These are phyloP conservation scores for Nematostella vectensis DNA, from an alignment of 92 coral and sea anemone genomes.

Conservation along the genomic window DNA sequence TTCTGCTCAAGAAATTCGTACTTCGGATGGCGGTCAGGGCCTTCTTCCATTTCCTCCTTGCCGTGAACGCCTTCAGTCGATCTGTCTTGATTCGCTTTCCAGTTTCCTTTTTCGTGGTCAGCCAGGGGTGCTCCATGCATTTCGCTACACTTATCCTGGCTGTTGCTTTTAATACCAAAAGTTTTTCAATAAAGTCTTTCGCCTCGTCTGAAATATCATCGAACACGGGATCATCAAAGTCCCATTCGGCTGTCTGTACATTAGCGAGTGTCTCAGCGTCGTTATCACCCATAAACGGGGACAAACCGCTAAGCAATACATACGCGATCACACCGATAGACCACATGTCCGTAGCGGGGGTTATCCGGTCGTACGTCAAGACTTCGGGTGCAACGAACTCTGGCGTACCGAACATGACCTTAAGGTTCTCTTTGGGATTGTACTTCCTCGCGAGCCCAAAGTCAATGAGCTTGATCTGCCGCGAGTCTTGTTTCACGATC, in stretches of 20 bases:
- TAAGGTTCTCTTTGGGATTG: slow-evolving; percentile 81
- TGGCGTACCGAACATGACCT: slow-evolving; percentile 99
- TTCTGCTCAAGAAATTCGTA: slow-evolving; percentile 90
- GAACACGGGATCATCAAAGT: slow-evolving; percentile 94
- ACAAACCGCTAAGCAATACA: slow-evolving; percentile 87
- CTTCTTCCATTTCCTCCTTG: slow-evolving; percentile 92
- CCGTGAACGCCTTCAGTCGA: slow-evolving; percentile 96
- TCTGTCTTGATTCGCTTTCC: slow-evolving; percentile 83
- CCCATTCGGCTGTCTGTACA: slow-evolving; percentile 90
- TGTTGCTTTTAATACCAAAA: slow-evolving; percentile 57
- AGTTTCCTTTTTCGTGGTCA: slow-evolving; percentile 58
- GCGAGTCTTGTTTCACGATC: slow-evolving; percentile 85
- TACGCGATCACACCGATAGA: slow-evolving; percentile 98
- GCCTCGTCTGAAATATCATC: slow-evolving; percentile 85
- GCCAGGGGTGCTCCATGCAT: slow-evolving; percentile 76
- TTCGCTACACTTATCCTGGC: slow-evolving; percentile 60
- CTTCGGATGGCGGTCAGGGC: slow-evolving; percentile 98
- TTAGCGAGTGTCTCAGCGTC: slow-evolving; percentile 94
- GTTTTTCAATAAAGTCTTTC: slow-evolving; percentile 71
- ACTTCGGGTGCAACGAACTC: slow-evolving; percentile 99
- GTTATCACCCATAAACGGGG: slow-evolving; percentile 96
- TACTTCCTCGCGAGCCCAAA: slow-evolving; percentile 92
- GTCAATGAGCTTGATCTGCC: slow-evolving; percentile 91
- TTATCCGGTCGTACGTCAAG: slow-evolving; percentile 79
- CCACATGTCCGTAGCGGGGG: slow-evolving; percentile 97